Evolutionary conservation across 2,113 vertebrate species (phyloP).

Genomic region (Mirounga angustirostris): DNA sequence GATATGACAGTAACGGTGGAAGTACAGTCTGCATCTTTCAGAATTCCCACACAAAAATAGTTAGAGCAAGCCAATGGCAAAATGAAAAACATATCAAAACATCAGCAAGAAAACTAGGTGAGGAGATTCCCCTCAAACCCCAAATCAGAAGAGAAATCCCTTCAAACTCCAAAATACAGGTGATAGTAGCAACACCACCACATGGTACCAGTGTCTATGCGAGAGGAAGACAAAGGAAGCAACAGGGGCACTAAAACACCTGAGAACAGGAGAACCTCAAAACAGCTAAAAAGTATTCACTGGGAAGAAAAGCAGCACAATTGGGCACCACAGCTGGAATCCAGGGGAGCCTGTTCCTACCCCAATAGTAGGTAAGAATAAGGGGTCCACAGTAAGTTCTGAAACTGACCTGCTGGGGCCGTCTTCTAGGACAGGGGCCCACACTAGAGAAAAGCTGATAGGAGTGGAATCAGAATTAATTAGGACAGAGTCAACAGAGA

Average conservation of each 20-base stretch:
- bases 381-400: too few species aligned
- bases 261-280: background rate
- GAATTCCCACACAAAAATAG: background rate
- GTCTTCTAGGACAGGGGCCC: background rate
- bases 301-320: background rate
- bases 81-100: background rate
- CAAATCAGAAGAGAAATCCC: background rate
- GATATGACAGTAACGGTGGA: background rate
- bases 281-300: background rate
- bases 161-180: background rate
- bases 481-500: background rate
- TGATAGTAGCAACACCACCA: too few species aligned
- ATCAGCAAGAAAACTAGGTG: background rate
- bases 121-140: background rate
- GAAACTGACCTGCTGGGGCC: background rate
- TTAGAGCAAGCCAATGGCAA: background rate
- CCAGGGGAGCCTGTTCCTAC: fast-evolving
- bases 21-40: background rate
- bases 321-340: background rate
- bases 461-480: background rate
- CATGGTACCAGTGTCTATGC: background rate
- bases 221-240: background rate
- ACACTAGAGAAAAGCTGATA: background rate
- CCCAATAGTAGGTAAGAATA: background rate
- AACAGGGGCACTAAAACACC: background rate